phyloP scores from a whole-genome alignment of 2,888 invertebrate species.

The Apotomis turbidana region DNA sequence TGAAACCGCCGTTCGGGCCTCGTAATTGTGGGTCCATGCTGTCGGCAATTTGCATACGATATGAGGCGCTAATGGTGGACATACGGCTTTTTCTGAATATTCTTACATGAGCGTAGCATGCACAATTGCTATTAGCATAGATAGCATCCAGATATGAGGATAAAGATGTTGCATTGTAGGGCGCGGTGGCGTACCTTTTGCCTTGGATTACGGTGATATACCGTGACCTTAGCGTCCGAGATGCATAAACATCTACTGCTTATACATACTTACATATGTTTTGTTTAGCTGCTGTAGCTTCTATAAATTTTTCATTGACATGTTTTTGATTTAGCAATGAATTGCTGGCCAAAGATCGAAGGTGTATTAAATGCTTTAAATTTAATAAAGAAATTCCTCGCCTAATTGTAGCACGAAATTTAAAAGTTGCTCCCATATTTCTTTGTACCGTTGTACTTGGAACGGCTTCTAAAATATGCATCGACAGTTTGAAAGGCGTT shows the following conservation, averaged over 20 bases:
- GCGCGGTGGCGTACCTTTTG: constrained; percentile 24
- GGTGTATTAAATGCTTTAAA: constrained; percentile 5
- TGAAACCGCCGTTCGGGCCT: constrained; percentile 56
- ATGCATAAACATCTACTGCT: constrained; percentile 5
- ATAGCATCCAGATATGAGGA: constrained; percentile 61
- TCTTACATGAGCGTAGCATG: constrained; percentile 63
- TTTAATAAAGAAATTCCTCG: constrained; percentile 36
- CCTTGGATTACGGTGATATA: constrained; percentile 29
- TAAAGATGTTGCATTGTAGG: constrained; percentile 41
- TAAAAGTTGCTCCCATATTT: constrained; percentile 40
- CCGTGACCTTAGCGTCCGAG: constrained; percentile 15
- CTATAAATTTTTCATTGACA: background rate
- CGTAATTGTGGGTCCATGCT: constrained; percentile 67
- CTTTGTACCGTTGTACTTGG: constrained; percentile 59
- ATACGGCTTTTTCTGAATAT: constrained; percentile 70
- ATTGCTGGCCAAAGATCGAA: background rate
- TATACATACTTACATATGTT: constrained; percentile 5
- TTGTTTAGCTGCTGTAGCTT: constrained; percentile 5
- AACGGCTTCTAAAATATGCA: constrained; percentile 73
- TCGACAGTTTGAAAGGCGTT: constrained; percentile 73
- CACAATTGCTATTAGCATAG: constrained; percentile 71
- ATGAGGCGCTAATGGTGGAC: constrained; percentile 78
- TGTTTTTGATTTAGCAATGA: background rate
- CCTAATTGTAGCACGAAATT: constrained; percentile 39
- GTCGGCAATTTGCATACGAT: constrained; percentile 77